Evolutionary conservation across 2,888 invertebrate genomes (phyloP).

Genomic region (Oligia latruncula): DNA sequence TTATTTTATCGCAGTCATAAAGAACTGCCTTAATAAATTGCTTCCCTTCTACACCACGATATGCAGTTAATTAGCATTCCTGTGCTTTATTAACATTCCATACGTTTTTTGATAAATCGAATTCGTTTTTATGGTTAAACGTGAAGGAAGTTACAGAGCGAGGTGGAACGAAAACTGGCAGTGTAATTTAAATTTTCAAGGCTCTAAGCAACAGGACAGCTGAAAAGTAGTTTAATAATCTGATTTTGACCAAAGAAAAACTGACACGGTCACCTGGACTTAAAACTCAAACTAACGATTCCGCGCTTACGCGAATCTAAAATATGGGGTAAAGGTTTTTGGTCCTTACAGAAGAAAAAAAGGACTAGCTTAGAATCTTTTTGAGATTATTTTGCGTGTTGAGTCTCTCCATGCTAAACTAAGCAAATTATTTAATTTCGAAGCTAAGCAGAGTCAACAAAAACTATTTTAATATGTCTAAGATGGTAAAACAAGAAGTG

Average conservation of each 20-base stretch:
- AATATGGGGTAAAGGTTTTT: neutral
- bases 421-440: constrained; percentile 47
- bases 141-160: constrained; percentile 39
- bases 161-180: constrained; percentile 30
- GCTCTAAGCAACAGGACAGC: constrained; percentile 27
- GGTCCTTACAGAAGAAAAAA: neutral
- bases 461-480: constrained; percentile 58
- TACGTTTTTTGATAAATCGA: constrained; percentile 40
- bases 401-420: constrained; percentile 13
- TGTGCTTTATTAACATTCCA: constrained; percentile 37
- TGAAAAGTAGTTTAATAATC: constrained; percentile 12
- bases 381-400: neutral
- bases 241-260: constrained; percentile 7
- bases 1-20: constrained; percentile 21
- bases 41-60: constrained; percentile 26
- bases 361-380: neutral
- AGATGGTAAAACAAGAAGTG: constrained; percentile 57
- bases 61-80: constrained; percentile 40
- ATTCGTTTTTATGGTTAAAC: constrained; percentile 43
- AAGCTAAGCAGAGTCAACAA: constrained; percentile 43
- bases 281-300: neutral
- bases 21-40: constrained; percentile 6
- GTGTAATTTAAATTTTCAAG: constrained; percentile 46
- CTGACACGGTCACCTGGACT: neutral
- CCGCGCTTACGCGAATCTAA: neutral